Evolutionary conservation across 2,888 invertebrate genomes (phyloP), one percentile per base, ranked within the genome.

Genomic region (Ethmia dodecea): DNA sequence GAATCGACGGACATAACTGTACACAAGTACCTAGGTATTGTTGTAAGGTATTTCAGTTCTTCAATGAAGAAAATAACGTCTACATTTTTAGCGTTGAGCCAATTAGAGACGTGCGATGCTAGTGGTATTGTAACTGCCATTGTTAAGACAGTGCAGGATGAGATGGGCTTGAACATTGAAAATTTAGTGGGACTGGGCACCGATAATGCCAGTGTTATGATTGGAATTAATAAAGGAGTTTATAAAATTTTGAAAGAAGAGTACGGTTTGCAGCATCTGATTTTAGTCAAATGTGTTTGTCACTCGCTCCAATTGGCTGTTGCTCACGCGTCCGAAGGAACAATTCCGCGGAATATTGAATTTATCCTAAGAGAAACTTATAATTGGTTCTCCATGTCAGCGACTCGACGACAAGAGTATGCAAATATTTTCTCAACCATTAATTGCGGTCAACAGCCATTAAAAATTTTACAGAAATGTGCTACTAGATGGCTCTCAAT

Each of bases 181-280:
- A 18, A 18, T 18, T 18, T 18, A 18, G 18, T 18, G 18, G 18
- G 18, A 18, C 18, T 18, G 18, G 59, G 57, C 1, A 53, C 56
- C 4, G 56, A 58, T 26, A 60, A 60, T 35, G 58, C 56, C 8
- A 35, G 49, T 6, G 52, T 50, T 1, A 55, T 58, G 60, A 48
- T 40, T 13, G 57, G 56, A 1, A 33, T 40, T 1, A 52, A 53
- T 32, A 48, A 51, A 31, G 50, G 54, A 25, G 45, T 58, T 3
- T 38, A 48, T 31, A 31, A 25, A 20, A 29, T 43, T 9, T 29
- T 59, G n/a, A 49, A 51, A 45, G 26, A 35, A 22, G 36, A 43
- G 25, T 18, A 33, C 26, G 35, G 31, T 9, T 14, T 15, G 5
- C 18, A 18, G 18, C 18, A 18, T 18, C 11, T 40, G 9, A 12